A percentile compares a stretch with the other conserved stretches of the same genome.
phyloP scores from a whole-genome alignment of 2,888 invertebrate genomes.

The Drosophila cracens region DNA sequence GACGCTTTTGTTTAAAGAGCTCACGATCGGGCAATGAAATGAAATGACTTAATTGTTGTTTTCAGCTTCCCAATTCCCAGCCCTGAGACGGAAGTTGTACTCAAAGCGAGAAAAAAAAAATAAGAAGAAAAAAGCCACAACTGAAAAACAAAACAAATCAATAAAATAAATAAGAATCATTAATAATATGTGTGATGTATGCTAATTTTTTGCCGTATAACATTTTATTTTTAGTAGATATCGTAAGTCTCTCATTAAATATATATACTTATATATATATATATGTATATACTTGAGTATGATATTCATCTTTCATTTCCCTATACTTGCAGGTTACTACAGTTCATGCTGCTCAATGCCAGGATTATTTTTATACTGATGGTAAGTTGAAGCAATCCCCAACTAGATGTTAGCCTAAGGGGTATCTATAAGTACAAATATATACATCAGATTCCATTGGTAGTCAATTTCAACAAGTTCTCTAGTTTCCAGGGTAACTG shows the following conservation, averaged over 20 bases:
- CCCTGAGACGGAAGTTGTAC: conserved; percentile 59
- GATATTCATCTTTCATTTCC: conserved; percentile 31
- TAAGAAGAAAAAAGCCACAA: conserved; percentile 27
- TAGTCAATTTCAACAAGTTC: neutral
- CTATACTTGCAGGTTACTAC: conserved; percentile 90
- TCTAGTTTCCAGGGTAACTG: conserved; percentile 28
- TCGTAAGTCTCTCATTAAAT: conserved; percentile 49
- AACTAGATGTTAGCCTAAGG: neutral
- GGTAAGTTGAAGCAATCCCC: conserved; percentile 86
- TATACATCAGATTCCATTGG: too few species aligned
- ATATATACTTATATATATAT: conserved; percentile 1
- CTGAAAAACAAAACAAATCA: conserved; percentile 71
- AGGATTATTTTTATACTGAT: conserved; percentile 95
- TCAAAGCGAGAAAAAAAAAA: conserved; percentile 24
- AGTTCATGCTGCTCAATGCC: conserved; percentile 95
- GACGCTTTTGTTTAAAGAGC: conserved; percentile 52
- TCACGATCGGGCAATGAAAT: conserved; percentile 62
- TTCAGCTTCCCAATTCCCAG: conserved; percentile 41
- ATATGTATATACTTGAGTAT: neutral
- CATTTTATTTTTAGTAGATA: conserved; percentile 61
- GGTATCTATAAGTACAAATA: neutral
- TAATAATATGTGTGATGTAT: conserved; percentile 70
- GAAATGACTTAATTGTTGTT: conserved; percentile 72
- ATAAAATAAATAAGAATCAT: conserved; percentile 70
- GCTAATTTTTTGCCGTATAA: conserved; percentile 57